Conservation (phyloP, 2,113 vertebrate genomes). For the Prionailurus viverrinus region DNA sequence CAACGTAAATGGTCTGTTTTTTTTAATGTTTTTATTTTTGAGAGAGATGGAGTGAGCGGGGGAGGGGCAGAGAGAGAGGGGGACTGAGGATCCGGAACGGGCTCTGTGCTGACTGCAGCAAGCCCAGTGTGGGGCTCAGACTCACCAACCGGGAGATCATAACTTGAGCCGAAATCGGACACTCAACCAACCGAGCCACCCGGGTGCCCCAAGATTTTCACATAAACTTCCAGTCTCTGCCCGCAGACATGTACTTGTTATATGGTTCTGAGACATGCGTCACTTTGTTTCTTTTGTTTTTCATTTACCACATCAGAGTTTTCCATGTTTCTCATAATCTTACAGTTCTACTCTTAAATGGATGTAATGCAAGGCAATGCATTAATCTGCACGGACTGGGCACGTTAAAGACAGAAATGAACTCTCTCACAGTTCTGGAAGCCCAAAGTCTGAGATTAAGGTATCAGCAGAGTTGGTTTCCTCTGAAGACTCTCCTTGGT, state of each 20-base stretch:
- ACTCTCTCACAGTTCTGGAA: background rate
- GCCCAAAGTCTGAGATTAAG: background rate
- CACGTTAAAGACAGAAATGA: background rate
- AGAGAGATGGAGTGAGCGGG: no score
- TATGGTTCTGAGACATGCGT: background rate
- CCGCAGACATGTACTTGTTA: background rate
- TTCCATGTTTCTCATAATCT: background rate
- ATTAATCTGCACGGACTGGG: background rate
- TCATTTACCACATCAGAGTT: background rate
- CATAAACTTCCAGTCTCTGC: background rate
- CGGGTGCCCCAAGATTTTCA: background rate
- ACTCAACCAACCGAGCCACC: no score
- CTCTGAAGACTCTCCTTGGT: background rate
- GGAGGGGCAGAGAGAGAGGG: no score
- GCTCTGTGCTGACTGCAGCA: no score
- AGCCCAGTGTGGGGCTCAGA: no score
- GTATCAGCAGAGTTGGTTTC: background rate
- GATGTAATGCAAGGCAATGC: background rate
- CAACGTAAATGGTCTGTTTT: background rate
- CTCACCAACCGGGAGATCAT: no score
- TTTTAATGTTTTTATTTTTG: no score
- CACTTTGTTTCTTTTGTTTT: background rate
- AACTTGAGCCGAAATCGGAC: no score
- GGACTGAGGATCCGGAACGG: no score
- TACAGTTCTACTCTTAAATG: background rate